These are phyloP conservation scores for Gymnothorax reevesii DNA, from an alignment of 2,797 vertebrate species.

Conservation along the genomic window DNA sequence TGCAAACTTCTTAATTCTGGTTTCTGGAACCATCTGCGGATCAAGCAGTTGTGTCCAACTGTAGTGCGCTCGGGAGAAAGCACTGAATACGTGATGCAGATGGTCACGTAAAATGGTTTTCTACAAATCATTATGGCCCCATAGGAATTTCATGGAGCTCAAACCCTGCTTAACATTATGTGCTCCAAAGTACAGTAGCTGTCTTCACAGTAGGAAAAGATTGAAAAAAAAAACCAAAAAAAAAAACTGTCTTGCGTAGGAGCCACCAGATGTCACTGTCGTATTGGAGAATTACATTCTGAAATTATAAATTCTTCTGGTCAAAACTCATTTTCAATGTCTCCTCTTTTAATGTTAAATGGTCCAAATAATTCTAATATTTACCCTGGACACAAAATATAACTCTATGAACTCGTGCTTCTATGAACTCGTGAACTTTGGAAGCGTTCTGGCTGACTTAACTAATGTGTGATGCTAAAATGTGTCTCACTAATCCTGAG, in stretches of 20 bases:
- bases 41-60: no score
- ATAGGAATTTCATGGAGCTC: background rate
- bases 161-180: background rate
- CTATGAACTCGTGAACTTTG: background rate
- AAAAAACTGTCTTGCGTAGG: background rate
- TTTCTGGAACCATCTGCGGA: no score
- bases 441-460: background rate
- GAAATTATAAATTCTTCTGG: background rate
- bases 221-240: background rate
- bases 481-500: background rate
- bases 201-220: background rate
- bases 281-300: constrained; percentile 40
- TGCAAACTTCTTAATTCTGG: no score
- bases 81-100: background rate
- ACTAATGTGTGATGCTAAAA: constrained; percentile 1
- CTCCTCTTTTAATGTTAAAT: background rate
- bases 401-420: background rate
- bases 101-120: background rate
- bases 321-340: background rate
- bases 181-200: background rate
- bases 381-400: background rate
- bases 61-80: no score
- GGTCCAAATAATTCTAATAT: background rate
- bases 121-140: background rate
- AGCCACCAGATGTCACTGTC: constrained; percentile 69